Conservation (phyloP, 2,888 invertebrate species). For the Plusia festucae region DNA sequence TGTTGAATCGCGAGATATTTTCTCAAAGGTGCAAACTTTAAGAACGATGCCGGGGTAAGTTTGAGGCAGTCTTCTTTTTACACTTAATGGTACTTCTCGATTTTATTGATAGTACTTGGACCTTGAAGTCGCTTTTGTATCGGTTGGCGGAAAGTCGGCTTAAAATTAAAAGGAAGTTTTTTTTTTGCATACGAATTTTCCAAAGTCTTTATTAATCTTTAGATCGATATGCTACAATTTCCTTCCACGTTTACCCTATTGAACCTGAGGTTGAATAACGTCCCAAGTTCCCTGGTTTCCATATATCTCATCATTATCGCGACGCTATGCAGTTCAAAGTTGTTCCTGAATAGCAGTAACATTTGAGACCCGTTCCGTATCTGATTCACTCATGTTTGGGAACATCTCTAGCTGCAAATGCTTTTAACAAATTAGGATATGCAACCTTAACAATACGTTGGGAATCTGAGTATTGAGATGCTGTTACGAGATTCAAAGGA, state of each 20-base stretch:
- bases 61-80: conserved; percentile 13
- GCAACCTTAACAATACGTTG: conserved; percentile 28
- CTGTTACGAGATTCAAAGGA: conserved; percentile 2
- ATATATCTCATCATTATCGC: conserved; percentile 56
- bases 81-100: conserved; percentile 11
- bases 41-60: conserved; percentile 3
- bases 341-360: conserved; percentile 42
- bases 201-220: not conserved
- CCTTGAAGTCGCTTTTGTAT: conserved; percentile 1
- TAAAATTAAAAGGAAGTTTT: not conserved
- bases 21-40: conserved; percentile 28
- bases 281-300: conserved; percentile 30
- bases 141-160: not conserved
- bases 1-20: conserved; percentile 39
- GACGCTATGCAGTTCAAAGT: conserved; percentile 51
- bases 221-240: not conserved
- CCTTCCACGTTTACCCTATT: not conserved
- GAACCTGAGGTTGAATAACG: conserved; percentile 32
- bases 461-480: conserved; percentile 11
- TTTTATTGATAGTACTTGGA: conserved; percentile 1
- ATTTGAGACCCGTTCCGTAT: conserved; percentile 47
- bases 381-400: conserved; percentile 41
- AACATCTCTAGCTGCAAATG: conserved; percentile 41
- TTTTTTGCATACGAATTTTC: not conserved
- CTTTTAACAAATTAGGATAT: conserved; percentile 46